Evolutionary conservation across 2,888 invertebrate species (phyloP), one percentile per base, ranked within the genome.

Genomic region (Trissolcus japonicus): DNA sequence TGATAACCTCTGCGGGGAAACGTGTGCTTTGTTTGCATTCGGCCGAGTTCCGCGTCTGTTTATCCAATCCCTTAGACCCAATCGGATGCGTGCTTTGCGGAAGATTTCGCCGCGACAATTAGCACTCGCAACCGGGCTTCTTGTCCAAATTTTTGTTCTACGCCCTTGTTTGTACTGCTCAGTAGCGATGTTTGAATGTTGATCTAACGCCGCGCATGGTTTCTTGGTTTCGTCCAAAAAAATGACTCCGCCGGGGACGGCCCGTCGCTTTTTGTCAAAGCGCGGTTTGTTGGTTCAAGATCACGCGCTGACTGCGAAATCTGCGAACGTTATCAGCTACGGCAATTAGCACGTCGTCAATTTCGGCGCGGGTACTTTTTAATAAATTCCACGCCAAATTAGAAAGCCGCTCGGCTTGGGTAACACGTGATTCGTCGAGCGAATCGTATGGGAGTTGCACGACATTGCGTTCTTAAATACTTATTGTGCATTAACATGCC

Each of bases 401-500:
- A 50, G 66, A 73, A 73, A 66, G 56, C 56, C 56, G 41, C 35
- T n/a, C 59, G 67, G 71, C 60, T 66, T 50, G 61, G 69, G 56
- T 66, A 66, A 71, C 76, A 61, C 69, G 71, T 76, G 76, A 71
- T 76, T 76, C 50, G 56, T 63, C 9, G 35, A 40, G 17, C 17
- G 56, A 43, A 50, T 67, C 71, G 63, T 76, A 50, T 72, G 63
- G 67, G 76, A 69, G 67, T 72, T 72, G 67, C 63, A 67, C 76
- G 72, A 63, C 76, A 73, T 73, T 68, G 69, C 71, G 68, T 67
- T 73, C 83, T 82, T 83, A 84, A 84, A 84, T 86, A 86, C 86
- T 87, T 85, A 87, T 87, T 86, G 87, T 86, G 80, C 82, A 85
- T 85, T 85, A 86, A 84, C 86, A 86, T 86, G 86, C 86, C 83